Evolutionary conservation across 23 tunicate genomes (phyloP), one percentile per base, ranked within the genome.

Genomic region (Trididemnum nubilum): DNA sequence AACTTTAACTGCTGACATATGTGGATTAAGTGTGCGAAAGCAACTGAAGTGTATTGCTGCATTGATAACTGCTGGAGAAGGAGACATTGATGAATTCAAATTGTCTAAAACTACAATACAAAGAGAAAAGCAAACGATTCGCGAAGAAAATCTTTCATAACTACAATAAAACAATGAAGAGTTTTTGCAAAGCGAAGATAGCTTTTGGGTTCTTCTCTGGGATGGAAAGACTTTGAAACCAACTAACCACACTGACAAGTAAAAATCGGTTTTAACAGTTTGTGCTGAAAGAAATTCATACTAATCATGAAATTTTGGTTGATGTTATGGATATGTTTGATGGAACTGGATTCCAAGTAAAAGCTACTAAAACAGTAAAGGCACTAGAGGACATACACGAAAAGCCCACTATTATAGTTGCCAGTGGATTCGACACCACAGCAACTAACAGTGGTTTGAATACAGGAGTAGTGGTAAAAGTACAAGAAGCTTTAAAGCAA

Each of bases 121-220:
- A 23, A 73, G 78, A 40, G 7, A 73, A 28, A 73, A 40, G 33
- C 57, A 73, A 73, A 40, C 15, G 7, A 27, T 30, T 37, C 28
- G 58, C 12, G 22, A 9, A 23, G 33, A 73, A 73, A 73, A 12
- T 3, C 32, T 39, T 73, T 21, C 12, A 27, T 15, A 73, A 21
- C 37, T 73, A 22, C 58, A 73, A 23, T 2, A 73, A 2, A 30
- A 73, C 21, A 37, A 73, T 73, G 58, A 38, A 37, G 58, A 38
- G 30, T 15, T 73, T 5, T 37, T 37, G 33, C 28, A 37, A 73
- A 73, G 24, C 29, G 78, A 73, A 21, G 78, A 73, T 38, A 39
- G 78, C 2, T 38, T 37, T 23, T 73, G 28, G 78, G 78, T 38
- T 21, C 57, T 39, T n/a, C 78, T 37, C 28, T 73, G 78, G 78